phyloP scores from a whole-genome alignment of 2,113 vertebrate genomes.

The Hemiscyllium ocellatum region DNA sequence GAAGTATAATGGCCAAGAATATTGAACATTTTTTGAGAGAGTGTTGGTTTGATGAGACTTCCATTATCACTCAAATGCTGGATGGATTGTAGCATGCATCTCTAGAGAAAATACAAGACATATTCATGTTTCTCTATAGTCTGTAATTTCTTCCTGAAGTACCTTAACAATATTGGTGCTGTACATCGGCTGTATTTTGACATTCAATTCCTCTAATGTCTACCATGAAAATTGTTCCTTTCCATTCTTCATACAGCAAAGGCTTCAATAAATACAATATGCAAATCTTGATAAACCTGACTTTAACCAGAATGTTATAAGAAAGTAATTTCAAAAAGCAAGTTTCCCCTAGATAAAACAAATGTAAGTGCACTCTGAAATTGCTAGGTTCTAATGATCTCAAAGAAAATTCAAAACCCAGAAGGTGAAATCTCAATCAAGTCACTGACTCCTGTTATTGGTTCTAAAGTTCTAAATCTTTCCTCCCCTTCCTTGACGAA shows the following conservation, averaged over 20 bases:
- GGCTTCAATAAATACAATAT: background rate
- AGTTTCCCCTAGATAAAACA: background rate
- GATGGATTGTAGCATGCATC: too few relatives aligned
- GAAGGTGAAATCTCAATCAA: background rate
- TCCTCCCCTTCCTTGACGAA: background rate
- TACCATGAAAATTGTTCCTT: background rate
- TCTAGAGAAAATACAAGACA: too few relatives aligned
- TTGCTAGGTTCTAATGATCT: background rate
- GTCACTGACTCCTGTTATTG: background rate
- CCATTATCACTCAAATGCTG: background rate
- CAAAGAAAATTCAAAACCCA: background rate
- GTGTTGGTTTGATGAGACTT: background rate
- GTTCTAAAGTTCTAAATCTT: background rate
- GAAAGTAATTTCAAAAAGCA: background rate
- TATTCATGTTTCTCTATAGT: background rate
- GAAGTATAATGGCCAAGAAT: background rate
- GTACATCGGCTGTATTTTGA: too few relatives aligned
- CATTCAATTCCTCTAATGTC: background rate
- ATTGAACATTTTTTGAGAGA: background rate
- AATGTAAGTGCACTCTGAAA: background rate
- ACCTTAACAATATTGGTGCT: background rate
- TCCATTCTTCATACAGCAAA: background rate
- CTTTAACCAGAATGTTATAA: background rate
- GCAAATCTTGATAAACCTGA: background rate
- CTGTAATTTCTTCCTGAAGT: background rate